Evolutionary conservation across 2,113 vertebrate genomes (phyloP).

Genomic region (Nematolebias whitei): DNA sequence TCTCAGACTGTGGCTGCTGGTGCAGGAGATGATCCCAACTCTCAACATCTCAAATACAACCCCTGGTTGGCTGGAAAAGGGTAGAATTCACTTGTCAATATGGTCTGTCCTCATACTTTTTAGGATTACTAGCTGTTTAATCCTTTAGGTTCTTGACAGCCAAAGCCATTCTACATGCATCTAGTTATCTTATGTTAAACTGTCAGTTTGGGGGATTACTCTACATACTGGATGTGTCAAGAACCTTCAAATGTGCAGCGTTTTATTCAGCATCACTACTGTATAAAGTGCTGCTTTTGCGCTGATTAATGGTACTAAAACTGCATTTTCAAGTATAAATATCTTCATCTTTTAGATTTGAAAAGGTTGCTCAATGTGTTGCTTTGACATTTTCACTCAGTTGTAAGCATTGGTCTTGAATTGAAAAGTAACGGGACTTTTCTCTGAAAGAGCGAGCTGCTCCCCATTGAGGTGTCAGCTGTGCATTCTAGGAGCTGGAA

Average conservation of each 20-base stretch:
- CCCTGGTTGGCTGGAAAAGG: slow-evolving; percentile 14
- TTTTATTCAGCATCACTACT: neutral
- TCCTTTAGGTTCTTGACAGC: slow-evolving; percentile 3
- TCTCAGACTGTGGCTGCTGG: slow-evolving; percentile 31
- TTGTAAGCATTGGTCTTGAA: slow-evolving; percentile 21
- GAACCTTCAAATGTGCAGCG: neutral
- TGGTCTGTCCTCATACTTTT: slow-evolving; percentile 7
- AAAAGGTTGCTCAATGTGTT: slow-evolving; percentile 25
- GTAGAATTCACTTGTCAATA: slow-evolving; percentile 16
- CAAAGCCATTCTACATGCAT: slow-evolving; percentile 10
- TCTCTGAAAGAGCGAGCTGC: slow-evolving; percentile 48
- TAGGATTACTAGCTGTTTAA: slow-evolving; percentile 16
- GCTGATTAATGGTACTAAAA: neutral
- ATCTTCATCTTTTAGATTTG: slow-evolving; percentile 23
- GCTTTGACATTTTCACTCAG: slow-evolving; percentile 16
- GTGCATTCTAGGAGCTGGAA: slow-evolving; percentile 44
- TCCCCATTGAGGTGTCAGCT: slow-evolving; percentile 59
- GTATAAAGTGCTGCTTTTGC: neutral
- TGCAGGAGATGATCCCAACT: slow-evolving; percentile 47
- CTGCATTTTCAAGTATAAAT: neutral
- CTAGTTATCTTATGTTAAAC: neutral
- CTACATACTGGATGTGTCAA: neutral
- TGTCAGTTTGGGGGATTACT: slow-evolving; percentile 6
- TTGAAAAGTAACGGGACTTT: slow-evolving; percentile 44
- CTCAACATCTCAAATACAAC: slow-evolving; percentile 38